phyloP scores from a whole-genome alignment of 2,113 vertebrate genomes.

The Mesoclemmys tuberculata region DNA sequence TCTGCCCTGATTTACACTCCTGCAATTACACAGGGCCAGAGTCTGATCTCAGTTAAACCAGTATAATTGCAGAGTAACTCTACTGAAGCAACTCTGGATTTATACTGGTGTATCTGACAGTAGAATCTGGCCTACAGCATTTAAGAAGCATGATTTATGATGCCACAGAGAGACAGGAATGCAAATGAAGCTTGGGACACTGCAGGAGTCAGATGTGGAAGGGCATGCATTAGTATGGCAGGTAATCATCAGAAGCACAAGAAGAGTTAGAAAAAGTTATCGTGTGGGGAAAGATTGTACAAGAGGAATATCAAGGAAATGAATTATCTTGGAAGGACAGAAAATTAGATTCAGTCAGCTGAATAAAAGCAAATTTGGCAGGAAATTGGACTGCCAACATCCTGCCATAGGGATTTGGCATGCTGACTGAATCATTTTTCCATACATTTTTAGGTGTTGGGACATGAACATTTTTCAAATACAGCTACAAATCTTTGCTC shows the following conservation, averaged over 20 bases:
- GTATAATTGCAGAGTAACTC: not conserved
- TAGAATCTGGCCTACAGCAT: not conserved
- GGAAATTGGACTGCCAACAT: slow-evolving; percentile 39
- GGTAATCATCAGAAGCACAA: slow-evolving; percentile 17
- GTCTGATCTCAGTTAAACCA: not conserved
- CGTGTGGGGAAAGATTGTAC: not conserved
- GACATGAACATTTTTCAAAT: slow-evolving; percentile 54
- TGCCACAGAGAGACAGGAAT: not conserved
- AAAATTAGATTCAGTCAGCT: slow-evolving; percentile 56
- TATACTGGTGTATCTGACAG: not conserved
- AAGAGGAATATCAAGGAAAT: slow-evolving; percentile 44
- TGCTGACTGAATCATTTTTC: slow-evolving; percentile 53
- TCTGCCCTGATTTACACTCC: not conserved
- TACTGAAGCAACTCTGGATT: not conserved
- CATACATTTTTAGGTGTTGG: slow-evolving; percentile 57
- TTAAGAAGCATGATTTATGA: slow-evolving; percentile 7
- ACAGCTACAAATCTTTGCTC: slow-evolving; percentile 49
- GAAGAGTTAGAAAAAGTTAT: slow-evolving; percentile 23
- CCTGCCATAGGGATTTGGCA: slow-evolving; percentile 49
- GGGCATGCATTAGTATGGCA: slow-evolving; percentile 16
- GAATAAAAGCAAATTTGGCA: slow-evolving; percentile 38
- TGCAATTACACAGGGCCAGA: slow-evolving; percentile 8
- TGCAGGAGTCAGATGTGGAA: slow-evolving; percentile 23
- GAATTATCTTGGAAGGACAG: slow-evolving; percentile 40
- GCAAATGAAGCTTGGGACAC: slow-evolving; percentile 4